Percentiles rank a stretch among this genome's conserved stretches.
These are phyloP conservation scores for Diuraphis noxia DNA, from an alignment of 1,140 invertebrate genomes.

Conservation along the genomic window DNA sequence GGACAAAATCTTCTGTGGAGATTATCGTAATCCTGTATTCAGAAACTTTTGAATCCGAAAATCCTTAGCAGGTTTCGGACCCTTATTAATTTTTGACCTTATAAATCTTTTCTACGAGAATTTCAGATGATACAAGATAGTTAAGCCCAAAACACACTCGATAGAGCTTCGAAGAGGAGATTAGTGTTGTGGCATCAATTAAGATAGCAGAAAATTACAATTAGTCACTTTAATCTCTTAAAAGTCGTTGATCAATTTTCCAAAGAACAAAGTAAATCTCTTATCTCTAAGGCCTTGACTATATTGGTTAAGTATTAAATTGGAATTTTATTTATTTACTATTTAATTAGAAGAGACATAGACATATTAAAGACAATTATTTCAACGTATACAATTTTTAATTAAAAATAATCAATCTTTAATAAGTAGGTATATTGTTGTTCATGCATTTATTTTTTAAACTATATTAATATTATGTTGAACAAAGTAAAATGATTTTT, in stretches of 20 bases:
- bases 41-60: slow-evolving; percentile 36
- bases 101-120: slow-evolving; percentile 43
- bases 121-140: slow-evolving; percentile 16
- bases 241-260: slow-evolving; percentile 27
- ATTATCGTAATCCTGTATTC: not conserved
- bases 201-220: slow-evolving; percentile 46
- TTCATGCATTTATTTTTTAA: not conserved
- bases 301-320: not conserved
- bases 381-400: not conserved
- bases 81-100: slow-evolving; percentile 50
- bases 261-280: not conserved
- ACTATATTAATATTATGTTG: not conserved
- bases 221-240: slow-evolving; percentile 39
- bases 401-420: not conserved
- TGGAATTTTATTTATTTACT: not conserved
- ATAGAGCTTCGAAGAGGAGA: slow-evolving; percentile 30
- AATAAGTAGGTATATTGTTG: not conserved
- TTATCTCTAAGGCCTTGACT: not conserved
- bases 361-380: not conserved
- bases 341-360: not conserved
- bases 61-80: slow-evolving; percentile 36
- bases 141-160: slow-evolving; percentile 26
- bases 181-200: slow-evolving; percentile 45
- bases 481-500: not conserved
- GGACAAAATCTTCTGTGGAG: not conserved